These are phyloP conservation scores for Vanacampus margaritifer DNA, from an alignment of 2,113 vertebrate species.

Conservation along the genomic window DNA sequence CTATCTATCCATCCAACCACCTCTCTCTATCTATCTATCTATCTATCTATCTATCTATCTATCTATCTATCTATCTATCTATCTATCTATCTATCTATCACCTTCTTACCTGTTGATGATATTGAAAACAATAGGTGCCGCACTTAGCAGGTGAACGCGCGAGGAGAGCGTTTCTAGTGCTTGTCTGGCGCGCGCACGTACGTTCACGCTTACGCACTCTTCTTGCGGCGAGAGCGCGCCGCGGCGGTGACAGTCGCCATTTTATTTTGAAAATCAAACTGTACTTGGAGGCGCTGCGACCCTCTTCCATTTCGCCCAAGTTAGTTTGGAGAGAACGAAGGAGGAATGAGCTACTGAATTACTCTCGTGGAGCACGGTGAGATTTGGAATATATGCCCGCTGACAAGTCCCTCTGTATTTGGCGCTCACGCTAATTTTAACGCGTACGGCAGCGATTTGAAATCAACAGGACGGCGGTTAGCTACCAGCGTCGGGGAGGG, in stretches of 20 bases:
- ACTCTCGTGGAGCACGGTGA: slow-evolving; percentile 67
- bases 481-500: slow-evolving; percentile 18
- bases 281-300: slow-evolving; percentile 58
- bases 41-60: no score
- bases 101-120: neutral
- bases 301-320: slow-evolving; percentile 61
- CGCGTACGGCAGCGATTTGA: neutral
- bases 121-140: neutral
- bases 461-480: slow-evolving; percentile 26
- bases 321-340: slow-evolving; percentile 54
- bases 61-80: neutral
- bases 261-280: slow-evolving; percentile 79
- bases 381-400: slow-evolving; percentile 2
- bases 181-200: neutral
- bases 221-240: slow-evolving; percentile 67
- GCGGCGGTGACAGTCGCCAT: slow-evolving; percentile 75
- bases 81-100: slow-evolving; percentile 6
- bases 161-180: neutral
- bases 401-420: neutral
- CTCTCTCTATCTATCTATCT: no score
- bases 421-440: neutral
- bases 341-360: slow-evolving; percentile 65
- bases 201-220: slow-evolving; percentile 49
- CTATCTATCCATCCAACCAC: neutral
- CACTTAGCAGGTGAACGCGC: neutral